Conservation (phyloP, 2,113 vertebrate species). For the Cryptotis parvus region DNA sequence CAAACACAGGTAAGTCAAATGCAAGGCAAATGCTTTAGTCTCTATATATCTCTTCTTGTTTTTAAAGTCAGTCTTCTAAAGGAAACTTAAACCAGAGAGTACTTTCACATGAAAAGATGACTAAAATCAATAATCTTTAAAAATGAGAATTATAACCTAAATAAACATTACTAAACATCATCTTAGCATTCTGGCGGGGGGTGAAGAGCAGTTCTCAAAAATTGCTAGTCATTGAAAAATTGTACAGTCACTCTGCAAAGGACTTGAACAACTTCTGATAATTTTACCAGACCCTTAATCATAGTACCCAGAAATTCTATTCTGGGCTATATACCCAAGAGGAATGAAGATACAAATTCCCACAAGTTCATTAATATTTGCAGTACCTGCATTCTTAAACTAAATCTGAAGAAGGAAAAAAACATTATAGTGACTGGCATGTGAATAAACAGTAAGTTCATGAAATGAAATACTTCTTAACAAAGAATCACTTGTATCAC, state of each 20-base stretch:
- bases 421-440: not conserved
- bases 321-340: not conserved
- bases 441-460: not conserved
- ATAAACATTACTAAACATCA: no score
- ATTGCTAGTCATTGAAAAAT: not conserved
- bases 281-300: not conserved
- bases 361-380: not conserved
- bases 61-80: not conserved
- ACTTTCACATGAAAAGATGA: not conserved
- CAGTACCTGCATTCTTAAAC: not conserved
- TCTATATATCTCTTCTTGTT: not conserved
- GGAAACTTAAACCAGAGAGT: not conserved
- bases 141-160: not conserved
- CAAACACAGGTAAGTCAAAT: no score
- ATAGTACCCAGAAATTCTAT: not conserved
- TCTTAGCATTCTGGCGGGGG: not conserved
- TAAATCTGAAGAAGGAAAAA: not conserved
- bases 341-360: not conserved
- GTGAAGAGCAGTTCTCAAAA: not conserved
- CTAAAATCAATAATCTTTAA: not conserved
- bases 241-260: no score
- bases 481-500: no score
- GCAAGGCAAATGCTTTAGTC: no score
- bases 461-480: conserved; percentile 6
- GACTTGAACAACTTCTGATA: not conserved